These are phyloP conservation scores for Acleris emargana DNA, from an alignment of 2,888 invertebrate species.

Conservation along the genomic window DNA sequence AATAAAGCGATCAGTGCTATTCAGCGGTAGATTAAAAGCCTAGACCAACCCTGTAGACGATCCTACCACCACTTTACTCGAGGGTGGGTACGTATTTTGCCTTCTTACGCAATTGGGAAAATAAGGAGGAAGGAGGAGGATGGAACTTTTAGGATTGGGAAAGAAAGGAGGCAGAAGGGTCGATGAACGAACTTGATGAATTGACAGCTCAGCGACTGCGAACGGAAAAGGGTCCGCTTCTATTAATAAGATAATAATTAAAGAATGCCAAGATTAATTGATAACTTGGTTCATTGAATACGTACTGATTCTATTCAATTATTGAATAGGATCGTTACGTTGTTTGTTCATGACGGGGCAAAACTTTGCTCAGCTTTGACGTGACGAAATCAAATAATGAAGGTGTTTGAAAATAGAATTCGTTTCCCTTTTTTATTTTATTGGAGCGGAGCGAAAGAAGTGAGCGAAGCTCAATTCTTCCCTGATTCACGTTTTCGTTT, in stretches of 20 bases:
- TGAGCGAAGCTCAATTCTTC: too few relatives aligned
- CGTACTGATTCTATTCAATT: slow-evolving; percentile 5
- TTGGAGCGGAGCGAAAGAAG: too few relatives aligned
- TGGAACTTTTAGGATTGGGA: too few relatives aligned
- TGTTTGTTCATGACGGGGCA: neutral
- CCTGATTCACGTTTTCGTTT: too few relatives aligned
- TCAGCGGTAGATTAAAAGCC: too few relatives aligned
- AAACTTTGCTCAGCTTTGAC: neutral
- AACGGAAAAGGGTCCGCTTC: slow-evolving; percentile 23
- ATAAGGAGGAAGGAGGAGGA: too few relatives aligned
- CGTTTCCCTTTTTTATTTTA: neutral
- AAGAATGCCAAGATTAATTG: slow-evolving; percentile 25
- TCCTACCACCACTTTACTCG: too few relatives aligned
- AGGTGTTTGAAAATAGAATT: neutral
- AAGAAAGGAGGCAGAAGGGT: neutral
- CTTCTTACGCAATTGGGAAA: too few relatives aligned
- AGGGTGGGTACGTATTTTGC: too few relatives aligned
- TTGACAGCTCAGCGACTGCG: slow-evolving; percentile 8
- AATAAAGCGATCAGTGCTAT: too few relatives aligned
- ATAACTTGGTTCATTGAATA: slow-evolving; percentile 13
- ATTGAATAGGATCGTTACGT: too few relatives aligned
- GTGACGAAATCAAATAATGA: neutral
- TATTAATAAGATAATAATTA: slow-evolving; percentile 28
- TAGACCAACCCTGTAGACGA: too few relatives aligned
- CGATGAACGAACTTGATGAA: slow-evolving; percentile 1